Base-by-base conservation (phyloP, 2,888 invertebrate species). In the Hirtodrosophila duncani region DNA sequence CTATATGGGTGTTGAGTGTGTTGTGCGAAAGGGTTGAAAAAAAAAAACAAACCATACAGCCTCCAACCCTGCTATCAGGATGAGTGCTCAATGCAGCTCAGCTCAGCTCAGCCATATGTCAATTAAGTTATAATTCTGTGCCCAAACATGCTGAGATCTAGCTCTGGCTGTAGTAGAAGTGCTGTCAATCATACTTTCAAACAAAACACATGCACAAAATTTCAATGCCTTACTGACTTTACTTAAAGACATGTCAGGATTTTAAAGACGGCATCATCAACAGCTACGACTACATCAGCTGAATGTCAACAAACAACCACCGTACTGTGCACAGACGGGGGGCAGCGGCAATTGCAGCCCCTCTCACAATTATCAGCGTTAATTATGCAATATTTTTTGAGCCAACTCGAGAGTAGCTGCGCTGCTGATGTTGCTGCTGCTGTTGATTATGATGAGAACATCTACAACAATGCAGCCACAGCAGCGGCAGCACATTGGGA, bases 41-140 rank as follows among this genome's bases (percentile, higher is more conserved):
- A n/a, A n/a, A n/a, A n/a, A n/a, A n/a, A n/a, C n/a, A n/a, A n/a
- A n/a, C n/a, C n/a, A n/a, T n/a, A n/a, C n/a, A n/a, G n/a, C n/a
- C n/a, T n/a, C n/a, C n/a, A n/a, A n/a, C n/a, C n/a, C n/a, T n/a
- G n/a, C n/a, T n/a, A n/a, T n/a, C n/a, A n/a, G n/a, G n/a, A n/a
- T n/a, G n/a, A n/a, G n/a, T n/a, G n/a, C n/a, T n/a, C n/a, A n/a
- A n/a, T n/a, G n/a, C n/a, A n/a, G n/a, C 34, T 11, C 23, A 9
- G 5, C 31, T 31, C 1, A 13, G 53, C 65, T 77, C 66, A 52
- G 63, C n/a, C 75, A 63, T 63, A 71, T 82, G 79, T 82, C 79
- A 79, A 82, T 79, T 79, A 82, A 79, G 79, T 63, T 63, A 75
- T 81, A 80, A 80, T 74, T 74, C 79, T 55, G 63, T 63, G 67